phyloP scores from a whole-genome alignment of 1,140 invertebrate genomes.

The Archegozetes longisetosus region DNA sequence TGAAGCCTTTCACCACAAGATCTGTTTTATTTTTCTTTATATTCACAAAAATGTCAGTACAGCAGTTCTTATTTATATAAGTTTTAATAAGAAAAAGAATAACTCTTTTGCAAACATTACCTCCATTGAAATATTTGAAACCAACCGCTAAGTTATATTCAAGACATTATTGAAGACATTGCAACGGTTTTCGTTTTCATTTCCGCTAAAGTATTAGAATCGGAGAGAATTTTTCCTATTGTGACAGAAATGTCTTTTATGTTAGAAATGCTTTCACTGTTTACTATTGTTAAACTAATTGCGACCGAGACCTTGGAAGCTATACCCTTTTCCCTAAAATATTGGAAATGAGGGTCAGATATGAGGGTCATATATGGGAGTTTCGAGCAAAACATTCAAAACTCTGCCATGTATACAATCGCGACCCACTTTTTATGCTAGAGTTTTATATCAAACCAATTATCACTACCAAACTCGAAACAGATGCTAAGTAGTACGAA shows the following conservation, averaged over 20 bases:
- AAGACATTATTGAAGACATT: not conserved
- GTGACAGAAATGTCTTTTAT: not conserved
- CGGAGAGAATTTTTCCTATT: not conserved
- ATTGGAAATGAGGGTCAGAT: not conserved
- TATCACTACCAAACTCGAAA: not conserved
- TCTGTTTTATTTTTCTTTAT: no score
- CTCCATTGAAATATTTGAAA: not conserved
- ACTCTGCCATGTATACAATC: not conserved
- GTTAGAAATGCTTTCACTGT: no score
- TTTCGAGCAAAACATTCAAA: not conserved
- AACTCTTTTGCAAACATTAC: no score
- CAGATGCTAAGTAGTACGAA: not conserved
- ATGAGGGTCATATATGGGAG: not conserved
- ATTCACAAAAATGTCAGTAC: no score
- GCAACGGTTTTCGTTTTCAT: not conserved
- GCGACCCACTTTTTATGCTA: not conserved
- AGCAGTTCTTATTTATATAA: no score
- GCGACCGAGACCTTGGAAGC: not conserved
- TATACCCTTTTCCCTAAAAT: not conserved
- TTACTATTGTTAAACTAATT: not conserved
- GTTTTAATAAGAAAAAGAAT: no score
- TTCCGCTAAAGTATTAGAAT: not conserved
- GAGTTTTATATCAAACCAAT: not conserved
- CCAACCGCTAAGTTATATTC: not conserved
- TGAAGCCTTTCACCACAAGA: no score